Evolutionary conservation across 2,113 vertebrate species (phyloP), one percentile per base, ranked within the genome.

Genomic region (Megaceryle torquata): DNA sequence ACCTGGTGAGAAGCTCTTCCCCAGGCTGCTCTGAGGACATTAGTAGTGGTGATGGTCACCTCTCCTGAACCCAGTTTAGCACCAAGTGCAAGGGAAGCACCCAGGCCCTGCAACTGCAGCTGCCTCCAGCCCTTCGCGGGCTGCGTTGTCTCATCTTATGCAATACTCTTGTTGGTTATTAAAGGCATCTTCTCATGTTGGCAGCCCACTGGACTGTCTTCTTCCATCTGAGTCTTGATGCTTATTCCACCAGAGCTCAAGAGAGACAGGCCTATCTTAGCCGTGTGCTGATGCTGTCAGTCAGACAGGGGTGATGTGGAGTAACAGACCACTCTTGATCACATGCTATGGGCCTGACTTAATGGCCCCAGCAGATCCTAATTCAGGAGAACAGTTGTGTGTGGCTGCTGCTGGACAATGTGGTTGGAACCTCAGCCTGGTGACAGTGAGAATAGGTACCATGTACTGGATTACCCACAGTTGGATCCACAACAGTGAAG

Each of bases 81-180:
- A 19, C 48, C 1, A 1, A 64, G 79, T 33, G n/a, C 17, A 12
- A 18, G 44, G 54, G 59, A 72, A 64, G 53, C 28, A 33, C 64
- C 50, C 6, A 7, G 50, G 63, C 63, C 0, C 0, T 24, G 39
- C 1, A 5, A 39, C 53, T 0, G 0, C 24, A 53, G 24, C 41
- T 0, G 0, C 24, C 67, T 57, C 43, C 0, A 2, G 71, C 64
- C 44, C 8, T 3, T 80, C 0, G 1, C 1, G 5, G 63, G 39
- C 76, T 26, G 41, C 1, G 1, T 63, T 92, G 63, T 61, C 64
- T 65, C 21, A 1, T 50, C 72, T n/a, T 50, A 4, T 7, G 46
- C 44, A 25, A 11, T 3, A 3, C 61, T 26, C 21, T 8, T 76
- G 57, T 41, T 74, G 50, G 71, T 77, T 82, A 60, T 56, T 60